Evolutionary conservation across 2,113 vertebrate species (phyloP), one percentile per base, ranked within the genome.

Genomic region (Oncorhynchus gorbuscha): DNA sequence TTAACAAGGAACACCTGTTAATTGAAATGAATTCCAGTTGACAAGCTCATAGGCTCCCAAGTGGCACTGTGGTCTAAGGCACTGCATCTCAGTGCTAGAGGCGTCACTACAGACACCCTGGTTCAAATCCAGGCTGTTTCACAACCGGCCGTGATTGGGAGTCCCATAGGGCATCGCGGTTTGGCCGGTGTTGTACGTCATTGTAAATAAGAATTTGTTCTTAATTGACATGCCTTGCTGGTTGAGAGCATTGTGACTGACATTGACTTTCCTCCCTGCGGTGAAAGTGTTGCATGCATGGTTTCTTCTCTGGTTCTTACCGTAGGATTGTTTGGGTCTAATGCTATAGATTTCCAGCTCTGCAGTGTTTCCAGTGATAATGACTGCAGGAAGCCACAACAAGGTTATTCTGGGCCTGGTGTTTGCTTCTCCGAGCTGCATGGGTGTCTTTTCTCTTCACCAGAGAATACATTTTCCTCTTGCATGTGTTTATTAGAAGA

Each of bases 321-420:
- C 12, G 16, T 20, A 13, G 4, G 16, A 26, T 78, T 82, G 81
- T 83, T 81, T 81, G 61, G 79, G 78, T 81, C 79, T 83, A 84
- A 84, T 83, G 80, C 80, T 74, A 75, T 81, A 75, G 69, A 81
- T 83, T 86, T 82, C 79, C 74, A 76, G 76, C 79, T 69, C 83
- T 77, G 74, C 80, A 83, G 78, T 85, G 79, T 75, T 77, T 83
- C 55, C 83, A 82, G 76, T 85, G 77, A 82, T 83, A 80, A 86
- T 82, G 81, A 83, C 81, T 79, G 85, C 83, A 76, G 85, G 76
- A 86, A 84, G 74, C 49, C 11, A 68, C 75, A 78, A 84, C 81
- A 81, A 75, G 82, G 82, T 86, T 85, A 85, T 83, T 80, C 83
- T 83, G 64, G 79, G 74, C 77, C 76, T 73, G 80, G 78, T 83